These are phyloP conservation scores for Anas platyrhynchos DNA, from an alignment of 2,113 vertebrate species.

Conservation along the genomic window DNA sequence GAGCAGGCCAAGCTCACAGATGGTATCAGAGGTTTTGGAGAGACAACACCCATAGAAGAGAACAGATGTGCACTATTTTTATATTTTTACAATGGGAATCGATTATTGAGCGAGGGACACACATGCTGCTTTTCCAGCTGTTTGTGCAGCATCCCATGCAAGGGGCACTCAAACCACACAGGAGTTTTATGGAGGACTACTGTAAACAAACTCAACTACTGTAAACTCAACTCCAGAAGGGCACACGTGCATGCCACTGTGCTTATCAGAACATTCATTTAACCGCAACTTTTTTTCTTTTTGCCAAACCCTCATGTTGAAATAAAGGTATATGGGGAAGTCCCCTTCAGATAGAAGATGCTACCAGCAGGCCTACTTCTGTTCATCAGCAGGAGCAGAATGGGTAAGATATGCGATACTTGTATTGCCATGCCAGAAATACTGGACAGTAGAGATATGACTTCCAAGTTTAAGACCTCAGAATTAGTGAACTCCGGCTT, in stretches of 20 bases:
- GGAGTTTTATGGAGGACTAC: not conserved
- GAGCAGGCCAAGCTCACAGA: not conserved
- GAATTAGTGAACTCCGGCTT: not conserved
- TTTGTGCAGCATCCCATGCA: not conserved
- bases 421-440: not conserved
- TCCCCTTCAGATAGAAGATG: not conserved
- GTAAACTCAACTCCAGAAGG: not conserved
- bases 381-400: not conserved
- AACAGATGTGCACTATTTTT: slow-evolving; percentile 5
- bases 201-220: not conserved
- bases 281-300: not conserved
- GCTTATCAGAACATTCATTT: not conserved
- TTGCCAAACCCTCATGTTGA: not conserved
- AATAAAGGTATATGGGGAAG: not conserved
- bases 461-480: not conserved
- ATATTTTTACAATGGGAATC: not conserved
- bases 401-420: not conserved
- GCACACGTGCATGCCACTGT: not conserved
- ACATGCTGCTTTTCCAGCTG: not conserved
- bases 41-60: not conserved
- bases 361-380: not conserved
- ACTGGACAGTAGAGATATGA: not conserved
- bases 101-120: not conserved
- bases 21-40: not conserved
- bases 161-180: fast-evolving